phyloP scores from a whole-genome alignment of 2,797 vertebrate genomes.

The Anguilla anguilla region DNA sequence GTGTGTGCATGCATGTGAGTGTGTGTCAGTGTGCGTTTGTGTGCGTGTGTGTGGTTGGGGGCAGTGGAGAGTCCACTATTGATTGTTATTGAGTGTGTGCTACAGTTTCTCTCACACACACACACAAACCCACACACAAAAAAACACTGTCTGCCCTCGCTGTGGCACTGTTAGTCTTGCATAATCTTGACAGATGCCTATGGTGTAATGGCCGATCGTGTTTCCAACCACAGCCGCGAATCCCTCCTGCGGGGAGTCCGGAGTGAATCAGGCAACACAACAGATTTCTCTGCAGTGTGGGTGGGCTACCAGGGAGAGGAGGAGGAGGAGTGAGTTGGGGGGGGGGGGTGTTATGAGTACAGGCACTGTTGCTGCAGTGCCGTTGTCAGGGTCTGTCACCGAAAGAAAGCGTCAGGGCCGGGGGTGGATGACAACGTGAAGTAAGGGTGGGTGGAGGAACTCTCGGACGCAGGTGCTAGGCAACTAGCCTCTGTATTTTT shows the following conservation, averaged over 20 bases:
- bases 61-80: neutral
- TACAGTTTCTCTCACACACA: neutral
- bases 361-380: constrained; percentile 49
- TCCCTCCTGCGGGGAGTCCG: neutral
- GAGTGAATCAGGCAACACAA: neutral
- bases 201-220: neutral
- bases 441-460: constrained; percentile 41
- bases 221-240: neutral
- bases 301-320: constrained; percentile 4
- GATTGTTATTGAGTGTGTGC: neutral
- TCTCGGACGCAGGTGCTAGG: constrained; percentile 52
- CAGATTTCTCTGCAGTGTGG: neutral
- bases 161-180: constrained; percentile 34
- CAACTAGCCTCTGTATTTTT: constrained; percentile 46
- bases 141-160: constrained; percentile 27
- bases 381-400: constrained; percentile 67
- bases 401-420: constrained; percentile 12
- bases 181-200: constrained; percentile 36
- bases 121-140: constrained; percentile 5
- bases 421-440: constrained; percentile 39
- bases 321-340: neutral
- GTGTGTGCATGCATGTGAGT: neutral
- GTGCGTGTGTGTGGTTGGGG: neutral
- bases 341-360: constrained; percentile 13
- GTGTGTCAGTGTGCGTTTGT: neutral